Evolutionary conservation across 2,113 vertebrate genomes (phyloP), one percentile per base, ranked within the genome.

Genomic region (Zapornia atra): DNA sequence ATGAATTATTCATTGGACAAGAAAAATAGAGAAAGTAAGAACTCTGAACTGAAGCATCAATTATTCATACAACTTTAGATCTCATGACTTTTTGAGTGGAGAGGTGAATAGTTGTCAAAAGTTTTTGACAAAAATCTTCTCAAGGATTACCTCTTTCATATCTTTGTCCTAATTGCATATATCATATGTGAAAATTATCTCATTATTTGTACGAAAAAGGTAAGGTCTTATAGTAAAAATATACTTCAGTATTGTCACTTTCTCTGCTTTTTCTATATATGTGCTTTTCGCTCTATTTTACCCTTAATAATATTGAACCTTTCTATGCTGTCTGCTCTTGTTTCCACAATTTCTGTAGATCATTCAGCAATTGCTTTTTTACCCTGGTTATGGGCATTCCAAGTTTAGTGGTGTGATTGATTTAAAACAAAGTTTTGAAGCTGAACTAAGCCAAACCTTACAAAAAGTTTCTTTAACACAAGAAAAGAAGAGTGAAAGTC

Each of bases 21-120:
- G 91, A 89, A 96, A 96, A 93, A 94, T 10, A 92, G 86, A 69
- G 81, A 94, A 96, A 92, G 91, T 81, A 89, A 88, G 94, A 91
- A 88, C 91, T 96, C 84, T 96, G 94, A 95, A 94, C 91, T 79
- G 73, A 84, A 68, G 65, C 83, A 96, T 95, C 91, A 96, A 96
- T 97, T 96, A 97, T 97, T 96, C 91, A 96, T 92, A 60, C 38
- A 92, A 94, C 57, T 96, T 96, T 72, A 94, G 93, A 96, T 96
- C 73, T 76, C 65, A 92, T 84, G 92, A 93, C 92, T 94, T 96
- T 69, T 96, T 69, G 72, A 96, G 88, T 86, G 88, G 61, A 93
- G 83, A 96, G 96, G 92, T 86, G 94, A 92, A 88, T 31, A 92
- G 69, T 48, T 86, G 82, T 91, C 64, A 76, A 90, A 97, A 78